These are phyloP conservation scores for Panurus biarmicus DNA, from an alignment of 2,113 vertebrate species.

Conservation along the genomic window DNA sequence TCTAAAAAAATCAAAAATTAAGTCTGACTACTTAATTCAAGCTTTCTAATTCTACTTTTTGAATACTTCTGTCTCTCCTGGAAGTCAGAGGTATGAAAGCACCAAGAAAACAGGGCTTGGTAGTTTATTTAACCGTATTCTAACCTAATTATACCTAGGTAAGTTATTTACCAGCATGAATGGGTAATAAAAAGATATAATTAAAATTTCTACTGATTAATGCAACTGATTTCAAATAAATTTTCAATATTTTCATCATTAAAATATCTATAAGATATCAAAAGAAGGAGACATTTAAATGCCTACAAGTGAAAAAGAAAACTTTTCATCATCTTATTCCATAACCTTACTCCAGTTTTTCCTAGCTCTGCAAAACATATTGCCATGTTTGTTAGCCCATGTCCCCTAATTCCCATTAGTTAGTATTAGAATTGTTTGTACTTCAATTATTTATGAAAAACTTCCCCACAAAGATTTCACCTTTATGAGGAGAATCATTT, in stretches of 20 bases:
- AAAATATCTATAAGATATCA: background rate
- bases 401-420: conserved; percentile 22
- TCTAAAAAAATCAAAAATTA: background rate
- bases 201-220: background rate
- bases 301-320: background rate
- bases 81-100: background rate
- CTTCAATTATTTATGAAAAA: conserved; percentile 52
- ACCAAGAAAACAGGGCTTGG: background rate
- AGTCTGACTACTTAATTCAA: background rate
- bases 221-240: background rate
- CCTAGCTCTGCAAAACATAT: background rate
- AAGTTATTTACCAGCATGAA: background rate
- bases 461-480: conserved; percentile 19
- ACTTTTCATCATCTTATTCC: background rate
- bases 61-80: background rate
- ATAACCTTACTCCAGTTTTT: background rate
- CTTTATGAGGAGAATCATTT: conserved; percentile 37
- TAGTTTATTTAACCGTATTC: background rate
- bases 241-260: background rate
- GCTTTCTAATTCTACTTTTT: background rate
- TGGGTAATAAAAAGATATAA: background rate
- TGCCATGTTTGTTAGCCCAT: background rate
- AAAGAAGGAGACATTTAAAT: background rate
- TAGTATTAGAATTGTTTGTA: conserved; percentile 21
- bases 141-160: background rate